Evolutionary conservation across 2,797 vertebrate genomes (phyloP).

Genomic region (Sebastes glaucus): DNA sequence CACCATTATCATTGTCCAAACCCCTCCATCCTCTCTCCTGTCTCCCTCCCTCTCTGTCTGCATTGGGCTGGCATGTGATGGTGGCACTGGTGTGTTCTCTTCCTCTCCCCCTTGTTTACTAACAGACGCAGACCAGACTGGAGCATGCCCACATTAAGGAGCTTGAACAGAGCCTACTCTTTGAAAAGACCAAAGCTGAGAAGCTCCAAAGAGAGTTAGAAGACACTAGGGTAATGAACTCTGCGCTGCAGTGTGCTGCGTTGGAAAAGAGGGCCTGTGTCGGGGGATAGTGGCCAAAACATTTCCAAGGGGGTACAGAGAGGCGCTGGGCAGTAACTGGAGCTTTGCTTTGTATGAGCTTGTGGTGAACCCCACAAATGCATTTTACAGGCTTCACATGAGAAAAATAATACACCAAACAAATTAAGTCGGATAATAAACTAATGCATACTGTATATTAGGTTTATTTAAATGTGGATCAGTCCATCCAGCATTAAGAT

Average conservation of each 20-base stretch:
- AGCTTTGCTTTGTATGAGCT: constrained; percentile 39
- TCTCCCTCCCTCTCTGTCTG: constrained; percentile 74
- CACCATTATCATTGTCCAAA: constrained; percentile 50
- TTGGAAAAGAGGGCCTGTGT: constrained; percentile 54
- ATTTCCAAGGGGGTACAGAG: constrained; percentile 25
- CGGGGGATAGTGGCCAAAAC: constrained; percentile 15
- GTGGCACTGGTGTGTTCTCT: constrained; percentile 99
- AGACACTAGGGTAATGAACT: constrained; percentile 99
- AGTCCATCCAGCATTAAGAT: neutral
- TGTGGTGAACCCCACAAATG: constrained; percentile 20
- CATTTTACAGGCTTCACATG: constrained; percentile 2
- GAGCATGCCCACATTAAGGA: constrained; percentile 99
- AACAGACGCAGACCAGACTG: constrained; percentile 99
- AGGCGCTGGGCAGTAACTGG: constrained; percentile 17
- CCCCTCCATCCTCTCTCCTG: constrained; percentile 30
- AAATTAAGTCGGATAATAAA: neutral
- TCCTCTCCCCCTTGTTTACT: constrained; percentile 98
- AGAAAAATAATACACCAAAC: neutral
- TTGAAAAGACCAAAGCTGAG: constrained; percentile 99
- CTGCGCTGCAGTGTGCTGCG: constrained; percentile 81
- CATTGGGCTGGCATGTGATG: constrained; percentile 98
- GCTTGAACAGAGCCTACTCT: constrained; percentile 99
- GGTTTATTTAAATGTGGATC: neutral
- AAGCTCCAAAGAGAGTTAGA: constrained; percentile 99
- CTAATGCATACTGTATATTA: neutral